Evolutionary conservation across 2,888 invertebrate species (phyloP), one percentile per base, ranked within the genome.

Genomic region (Acanthococcus lagerstroemiae): DNA sequence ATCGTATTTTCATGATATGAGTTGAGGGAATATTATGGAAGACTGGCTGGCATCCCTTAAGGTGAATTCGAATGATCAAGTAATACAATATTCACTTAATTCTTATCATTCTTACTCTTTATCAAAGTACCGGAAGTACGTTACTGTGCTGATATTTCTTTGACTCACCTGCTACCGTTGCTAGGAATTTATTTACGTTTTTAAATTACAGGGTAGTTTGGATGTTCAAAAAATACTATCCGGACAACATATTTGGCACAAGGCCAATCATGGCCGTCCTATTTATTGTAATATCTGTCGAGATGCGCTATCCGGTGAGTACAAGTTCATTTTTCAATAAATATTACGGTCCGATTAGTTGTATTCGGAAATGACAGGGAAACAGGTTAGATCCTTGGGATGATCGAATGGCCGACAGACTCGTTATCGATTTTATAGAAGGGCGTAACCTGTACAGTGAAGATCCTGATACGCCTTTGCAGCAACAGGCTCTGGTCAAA

Each of bases 281-380:
- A 94, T 94, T 0, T 95, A 94, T 78, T 96, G 96, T 80, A 96
- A 96, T 78, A 93, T 96, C 48, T 97, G 96, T 77, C 82, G 93
- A 67, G 95, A 96, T 75, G 90, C 93, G 19, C 83, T 96, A 52
- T 83, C 83, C 60, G 88, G 81, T 81, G 74, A 73, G 71, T 69
- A 56, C 60, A 3, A n/a, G 12, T 63, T 22, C 24, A 6, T 30
- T n/a, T 46, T 24, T 56, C 12, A 17, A n/a, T n/a, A 25, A 12
- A 58, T 25, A 24, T 26, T 60, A 46, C 5, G 19, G 1, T 25
- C 50, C 7, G 17, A 50, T 50, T 9, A n/a, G 50, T 7, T 50
- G n/a, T n/a, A n/a, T n/a, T n/a, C n/a, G n/a, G n/a, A n/a, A n/a
- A n/a, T n/a, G n/a, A n/a, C n/a, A n/a, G n/a, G n/a, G n/a, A n/a